Conservation (phyloP, 1,140 invertebrate species). For the Cotesia vestalis region DNA sequence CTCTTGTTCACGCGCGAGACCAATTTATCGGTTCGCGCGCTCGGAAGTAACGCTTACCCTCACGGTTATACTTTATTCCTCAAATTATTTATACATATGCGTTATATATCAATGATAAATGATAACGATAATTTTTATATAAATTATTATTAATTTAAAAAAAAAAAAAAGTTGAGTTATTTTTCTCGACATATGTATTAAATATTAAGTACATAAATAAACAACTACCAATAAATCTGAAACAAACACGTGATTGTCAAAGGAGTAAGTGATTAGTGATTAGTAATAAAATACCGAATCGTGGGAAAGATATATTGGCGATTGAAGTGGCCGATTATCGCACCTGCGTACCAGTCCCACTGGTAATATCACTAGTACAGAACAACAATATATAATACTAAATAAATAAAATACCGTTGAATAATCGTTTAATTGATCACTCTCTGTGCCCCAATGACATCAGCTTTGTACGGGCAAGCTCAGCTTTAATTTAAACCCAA, state of each 20-base stretch:
- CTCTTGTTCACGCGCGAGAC: conserved; percentile 34
- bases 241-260: too few relatives aligned
- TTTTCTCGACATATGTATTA: too few relatives aligned
- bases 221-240: too few relatives aligned
- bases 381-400: too few relatives aligned
- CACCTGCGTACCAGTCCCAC: neutral
- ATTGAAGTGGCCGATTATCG: conserved; percentile 11
- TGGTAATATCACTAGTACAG: neutral
- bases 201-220: too few relatives aligned
- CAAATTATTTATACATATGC: too few relatives aligned
- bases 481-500: neutral
- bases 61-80: too few relatives aligned
- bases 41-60: conserved; percentile 29
- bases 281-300: conserved; percentile 7
- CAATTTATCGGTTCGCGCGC: conserved; percentile 39
- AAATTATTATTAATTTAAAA: too few relatives aligned
- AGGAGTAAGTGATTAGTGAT: neutral
- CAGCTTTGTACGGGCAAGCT: neutral
- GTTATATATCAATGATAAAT: too few relatives aligned
- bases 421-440: conserved; percentile 14
- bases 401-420: neutral
- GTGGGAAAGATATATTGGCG: neutral
- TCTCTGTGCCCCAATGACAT: neutral
- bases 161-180: too few relatives aligned
- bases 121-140: too few relatives aligned